Conservation (phyloP, 2,888 invertebrate species). For the Netelia melanura region DNA sequence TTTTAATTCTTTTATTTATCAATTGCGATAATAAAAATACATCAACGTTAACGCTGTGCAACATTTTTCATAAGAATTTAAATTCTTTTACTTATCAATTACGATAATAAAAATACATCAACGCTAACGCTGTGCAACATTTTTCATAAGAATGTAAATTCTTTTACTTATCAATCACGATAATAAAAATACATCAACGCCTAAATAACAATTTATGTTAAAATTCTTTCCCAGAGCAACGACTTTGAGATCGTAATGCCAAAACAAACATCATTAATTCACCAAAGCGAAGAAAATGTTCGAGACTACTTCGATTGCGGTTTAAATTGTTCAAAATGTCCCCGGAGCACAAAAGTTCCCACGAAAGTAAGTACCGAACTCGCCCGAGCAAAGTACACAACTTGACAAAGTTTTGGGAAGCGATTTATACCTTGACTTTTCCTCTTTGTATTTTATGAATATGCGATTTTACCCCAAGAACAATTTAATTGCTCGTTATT, state of each 20-base stretch:
- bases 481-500: constrained; percentile 5
- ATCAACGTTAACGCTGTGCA: no score
- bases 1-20: no score
- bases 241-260: not conserved
- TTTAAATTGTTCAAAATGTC: constrained; percentile 39
- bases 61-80: no score
- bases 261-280: not conserved
- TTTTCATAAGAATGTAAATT: no score
- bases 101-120: no score
- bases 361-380: constrained; percentile 16
- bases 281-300: constrained; percentile 8
- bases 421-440: constrained; percentile 12
- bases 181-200: not conserved
- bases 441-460: constrained; percentile 10
- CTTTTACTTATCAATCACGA: not conserved
- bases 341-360: constrained; percentile 43
- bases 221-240: not conserved
- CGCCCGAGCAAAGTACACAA: constrained; percentile 40
- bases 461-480: not conserved
- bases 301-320: constrained; percentile 2
- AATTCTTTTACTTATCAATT: no score
- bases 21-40: no score
- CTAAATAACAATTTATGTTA: not conserved
- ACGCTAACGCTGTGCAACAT: no score
- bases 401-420: constrained; percentile 41